Percentiles rank a stretch among this genome's conserved stretches.
phyloP scores from a whole-genome alignment of 2,888 invertebrate genomes.

The Zelleria hepariella region DNA sequence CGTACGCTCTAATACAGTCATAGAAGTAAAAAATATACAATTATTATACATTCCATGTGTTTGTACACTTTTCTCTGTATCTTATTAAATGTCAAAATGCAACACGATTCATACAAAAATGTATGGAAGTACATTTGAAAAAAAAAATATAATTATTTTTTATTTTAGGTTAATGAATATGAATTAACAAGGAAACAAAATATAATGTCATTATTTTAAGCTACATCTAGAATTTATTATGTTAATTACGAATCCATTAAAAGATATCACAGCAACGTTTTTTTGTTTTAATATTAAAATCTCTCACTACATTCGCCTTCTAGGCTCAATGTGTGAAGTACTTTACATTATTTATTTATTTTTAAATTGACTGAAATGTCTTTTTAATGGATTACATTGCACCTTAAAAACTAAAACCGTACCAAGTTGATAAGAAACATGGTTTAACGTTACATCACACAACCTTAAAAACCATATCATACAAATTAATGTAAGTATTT shows the following conservation, averaged over 20 bases:
- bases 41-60: background rate
- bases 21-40: background rate
- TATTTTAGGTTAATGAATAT: too few relatives aligned
- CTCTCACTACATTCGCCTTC: constrained; percentile 13
- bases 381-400: background rate
- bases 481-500: too few relatives aligned
- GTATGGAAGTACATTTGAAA: too few relatives aligned
- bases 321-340: constrained; percentile 4
- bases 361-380: background rate
- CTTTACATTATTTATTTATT: background rate
- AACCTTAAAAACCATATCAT: too few relatives aligned
- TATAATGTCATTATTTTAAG: background rate
- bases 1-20: background rate
- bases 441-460: background rate
- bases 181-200: background rate
- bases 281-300: constrained; percentile 4
- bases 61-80: background rate
- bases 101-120: background rate
- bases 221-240: background rate
- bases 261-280: constrained; percentile 18
- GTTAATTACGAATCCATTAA: constrained; percentile 12
- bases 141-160: background rate
- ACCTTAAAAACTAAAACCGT: background rate
- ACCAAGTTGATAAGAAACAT: background rate
- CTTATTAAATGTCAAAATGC: background rate